Evolutionary conservation across 2,113 vertebrate species (phyloP), one percentile per base, ranked within the genome.

Genomic region (Lophura nycthemera): DNA sequence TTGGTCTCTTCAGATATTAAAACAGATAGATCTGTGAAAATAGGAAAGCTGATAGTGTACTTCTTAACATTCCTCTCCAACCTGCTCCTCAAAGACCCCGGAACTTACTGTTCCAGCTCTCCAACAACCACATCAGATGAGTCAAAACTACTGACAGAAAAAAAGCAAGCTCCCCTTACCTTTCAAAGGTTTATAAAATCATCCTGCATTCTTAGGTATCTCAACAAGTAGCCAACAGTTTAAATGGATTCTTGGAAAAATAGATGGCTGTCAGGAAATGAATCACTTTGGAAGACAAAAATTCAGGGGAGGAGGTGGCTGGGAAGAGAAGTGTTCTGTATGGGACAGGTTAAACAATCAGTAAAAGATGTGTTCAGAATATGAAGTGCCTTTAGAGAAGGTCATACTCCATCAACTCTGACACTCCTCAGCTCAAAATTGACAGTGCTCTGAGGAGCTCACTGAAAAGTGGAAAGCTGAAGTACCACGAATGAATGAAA

Each of bases 381-480:
- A 72, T 5, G 32, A 59, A 91, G 56, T 76, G 83, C 63, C 93
- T 95, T 92, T 92, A 74, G 84, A 91, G 91, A 93, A 96, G 93
- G 94, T 93, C 84, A 83, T 85, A 64, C 88, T 50, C 93, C 75
- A 92, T 90, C 91, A 90, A 30, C 47, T 92, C 75, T 57, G 92
- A 72, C 1, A 18, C 48, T 92, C 70, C 66, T 83, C 8, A 15
- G 77, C 94, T 95, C 77, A 87, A 82, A 94, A 80, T 0, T 84
- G 77, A 83, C 78, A 57, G 93, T 47, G 36, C 70, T 88, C 66
- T 14, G 57, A 79, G 78, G 86, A 95, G 86, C 83, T 91, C 84
- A 54, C 69, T 81, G 92, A 78, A 89, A 95, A 96, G 60, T 45
- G 64, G 89, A 89, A 90, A 81, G 78, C 88, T 77, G 88, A 95